Percentiles rank a stretch among this genome's conserved stretches.
Conservation (phyloP, 2,113 vertebrate species). For the Varanus komodoensis region DNA sequence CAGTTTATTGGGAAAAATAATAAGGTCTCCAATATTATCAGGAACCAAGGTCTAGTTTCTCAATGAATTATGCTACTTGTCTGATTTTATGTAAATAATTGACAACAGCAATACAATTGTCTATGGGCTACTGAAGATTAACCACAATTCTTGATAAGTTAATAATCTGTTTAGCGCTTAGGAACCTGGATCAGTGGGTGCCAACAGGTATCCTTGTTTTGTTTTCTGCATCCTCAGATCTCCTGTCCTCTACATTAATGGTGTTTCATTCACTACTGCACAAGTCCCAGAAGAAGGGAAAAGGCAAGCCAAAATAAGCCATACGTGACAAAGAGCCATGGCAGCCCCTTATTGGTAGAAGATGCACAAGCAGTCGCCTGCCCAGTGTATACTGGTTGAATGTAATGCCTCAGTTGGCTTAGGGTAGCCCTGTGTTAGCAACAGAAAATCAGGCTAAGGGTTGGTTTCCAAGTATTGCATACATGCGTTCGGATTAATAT, state of each 20-base stretch:
- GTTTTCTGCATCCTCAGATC: not conserved
- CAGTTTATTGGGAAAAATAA: not conserved
- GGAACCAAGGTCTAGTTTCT: not conserved
- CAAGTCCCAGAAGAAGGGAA: not conserved
- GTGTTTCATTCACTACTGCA: not conserved
- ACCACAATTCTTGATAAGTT: not conserved
- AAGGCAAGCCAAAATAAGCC: not conserved
- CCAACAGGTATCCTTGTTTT: not conserved
- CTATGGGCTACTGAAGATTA: not conserved
- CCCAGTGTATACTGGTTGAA: not conserved
- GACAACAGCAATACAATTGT: accelerated
- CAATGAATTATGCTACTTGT: accelerated
- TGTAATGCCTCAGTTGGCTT: not conserved
- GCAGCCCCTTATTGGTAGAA: not conserved
- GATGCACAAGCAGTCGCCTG: not conserved
- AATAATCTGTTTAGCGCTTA: constrained; percentile 28
- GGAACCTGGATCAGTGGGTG: not conserved
- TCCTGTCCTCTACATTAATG: not conserved
- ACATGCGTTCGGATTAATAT: accelerated
- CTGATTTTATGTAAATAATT: not conserved
- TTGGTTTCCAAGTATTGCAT: not conserved
- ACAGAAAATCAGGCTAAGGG: not conserved
- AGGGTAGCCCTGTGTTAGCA: not conserved
- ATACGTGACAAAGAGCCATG: not conserved
- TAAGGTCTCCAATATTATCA: not conserved